phyloP scores from a whole-genome alignment of 2,113 vertebrate genomes.

The Rattus rattus region DNA sequence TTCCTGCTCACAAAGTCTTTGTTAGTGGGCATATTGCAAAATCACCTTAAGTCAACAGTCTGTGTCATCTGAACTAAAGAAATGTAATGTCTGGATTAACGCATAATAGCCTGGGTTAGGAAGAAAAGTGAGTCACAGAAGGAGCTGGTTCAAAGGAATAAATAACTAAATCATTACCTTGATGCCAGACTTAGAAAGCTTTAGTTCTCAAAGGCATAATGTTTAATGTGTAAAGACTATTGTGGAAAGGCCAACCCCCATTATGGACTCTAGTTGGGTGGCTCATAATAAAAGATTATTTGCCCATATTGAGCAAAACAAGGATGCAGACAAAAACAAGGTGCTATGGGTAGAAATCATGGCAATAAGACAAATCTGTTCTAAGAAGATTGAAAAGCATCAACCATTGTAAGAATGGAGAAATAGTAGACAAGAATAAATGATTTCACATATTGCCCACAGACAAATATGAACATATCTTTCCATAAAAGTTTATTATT shows the following conservation, averaged over 20 bases:
- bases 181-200: slow-evolving; percentile 74
- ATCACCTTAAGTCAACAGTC: slow-evolving; percentile 76
- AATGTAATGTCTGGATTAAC: slow-evolving; percentile 79
- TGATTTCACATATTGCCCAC: neutral
- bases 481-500: neutral
- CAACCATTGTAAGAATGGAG: neutral
- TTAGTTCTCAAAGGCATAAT: slow-evolving; percentile 65
- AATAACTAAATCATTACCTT: slow-evolving; percentile 81
- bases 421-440: neutral
- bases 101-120: slow-evolving; percentile 75
- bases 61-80: slow-evolving; percentile 72
- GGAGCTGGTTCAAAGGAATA: slow-evolving; percentile 72
- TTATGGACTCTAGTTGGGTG: neutral
- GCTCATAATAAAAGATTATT: neutral
- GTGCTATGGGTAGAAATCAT: neutral
- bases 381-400: neutral
- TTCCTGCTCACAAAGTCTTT: slow-evolving; percentile 78
- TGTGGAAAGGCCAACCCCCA: slow-evolving; percentile 20
- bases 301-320: slow-evolving; percentile 3
- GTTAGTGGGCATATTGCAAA: slow-evolving; percentile 78
- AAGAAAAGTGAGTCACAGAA: slow-evolving; percentile 79
- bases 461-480: neutral
- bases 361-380: neutral
- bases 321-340: neutral
- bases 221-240: slow-evolving; percentile 62